A percentile compares a stretch with the other conserved stretches of the same genome.
Evolutionary conservation across 2,888 invertebrate genomes (phyloP).

Genomic region (Andrena dorsata): DNA sequence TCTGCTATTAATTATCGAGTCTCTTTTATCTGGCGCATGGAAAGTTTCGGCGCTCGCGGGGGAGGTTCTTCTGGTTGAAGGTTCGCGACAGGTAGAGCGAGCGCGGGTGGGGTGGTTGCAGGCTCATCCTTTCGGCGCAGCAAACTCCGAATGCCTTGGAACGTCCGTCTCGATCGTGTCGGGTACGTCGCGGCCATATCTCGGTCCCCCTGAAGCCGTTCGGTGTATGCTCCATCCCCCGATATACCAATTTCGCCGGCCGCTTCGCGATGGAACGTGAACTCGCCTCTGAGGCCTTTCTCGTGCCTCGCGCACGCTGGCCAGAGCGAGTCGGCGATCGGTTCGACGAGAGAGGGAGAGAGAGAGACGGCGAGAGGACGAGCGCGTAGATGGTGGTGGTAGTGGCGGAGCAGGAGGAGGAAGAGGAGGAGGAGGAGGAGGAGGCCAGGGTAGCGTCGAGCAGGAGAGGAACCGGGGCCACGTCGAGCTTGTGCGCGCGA

Average conservation of each 20-base stretch:
- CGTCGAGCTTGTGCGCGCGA: constrained; percentile 25
- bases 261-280: constrained; percentile 71
- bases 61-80: no score
- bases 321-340: constrained; percentile 51
- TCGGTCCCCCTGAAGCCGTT: constrained; percentile 31
- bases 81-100: neutral
- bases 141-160: constrained; percentile 65
- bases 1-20: constrained; percentile 51
- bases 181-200: constrained; percentile 59
- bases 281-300: constrained; percentile 59
- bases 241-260: constrained; percentile 68
- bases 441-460: constrained; percentile 36
- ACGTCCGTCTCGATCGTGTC: constrained; percentile 67
- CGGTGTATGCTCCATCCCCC: constrained; percentile 57
- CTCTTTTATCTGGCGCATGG: constrained; percentile 42
- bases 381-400: constrained; percentile 15
- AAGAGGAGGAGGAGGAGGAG: neutral
- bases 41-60: constrained; percentile 40
- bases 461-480: constrained; percentile 41
- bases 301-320: constrained; percentile 50
- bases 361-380: constrained; percentile 2
- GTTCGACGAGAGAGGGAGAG: constrained; percentile 32
- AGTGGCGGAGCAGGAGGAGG: constrained; percentile 9
- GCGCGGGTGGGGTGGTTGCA: constrained; percentile 14
- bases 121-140: constrained; percentile 65